Conservation (phyloP, 2,113 vertebrate species). For the Labeo rohita region DNA sequence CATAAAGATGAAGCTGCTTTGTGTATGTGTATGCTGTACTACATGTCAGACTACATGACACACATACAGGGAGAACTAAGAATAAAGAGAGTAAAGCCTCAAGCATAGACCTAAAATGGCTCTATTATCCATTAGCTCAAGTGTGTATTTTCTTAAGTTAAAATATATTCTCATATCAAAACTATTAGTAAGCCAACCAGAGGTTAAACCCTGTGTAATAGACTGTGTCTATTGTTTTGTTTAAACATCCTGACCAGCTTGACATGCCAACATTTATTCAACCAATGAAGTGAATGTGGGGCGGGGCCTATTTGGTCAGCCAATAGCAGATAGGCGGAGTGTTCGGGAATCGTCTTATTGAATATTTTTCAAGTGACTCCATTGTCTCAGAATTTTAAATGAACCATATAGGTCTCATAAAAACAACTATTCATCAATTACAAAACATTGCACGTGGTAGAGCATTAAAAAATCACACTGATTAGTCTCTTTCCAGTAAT, state of each 20-base stretch:
- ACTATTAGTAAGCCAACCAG: neutral
- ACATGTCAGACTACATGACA: slow-evolving; percentile 19
- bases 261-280: neutral
- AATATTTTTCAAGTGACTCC: neutral
- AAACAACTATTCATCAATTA: slow-evolving; percentile 1
- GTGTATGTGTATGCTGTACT: slow-evolving; percentile 4
- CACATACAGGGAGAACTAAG: neutral
- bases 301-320: neutral
- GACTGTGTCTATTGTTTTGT: neutral
- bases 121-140: neutral
- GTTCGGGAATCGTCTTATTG: neutral
- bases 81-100: neutral
- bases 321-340: neutral
- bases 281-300: neutral
- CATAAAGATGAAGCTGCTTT: neutral
- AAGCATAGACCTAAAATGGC: neutral
- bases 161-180: neutral
- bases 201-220: neutral
- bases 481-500: slow-evolving; percentile 2
- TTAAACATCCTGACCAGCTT: neutral
- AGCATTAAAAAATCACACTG: neutral
- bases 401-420: neutral
- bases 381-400: neutral
- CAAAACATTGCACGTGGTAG: neutral
- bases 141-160: neutral